Percentiles rank a stretch among this genome's conserved stretches.
phyloP scores from a whole-genome alignment of 2,797 vertebrate species.

The Poecilia wingei region DNA sequence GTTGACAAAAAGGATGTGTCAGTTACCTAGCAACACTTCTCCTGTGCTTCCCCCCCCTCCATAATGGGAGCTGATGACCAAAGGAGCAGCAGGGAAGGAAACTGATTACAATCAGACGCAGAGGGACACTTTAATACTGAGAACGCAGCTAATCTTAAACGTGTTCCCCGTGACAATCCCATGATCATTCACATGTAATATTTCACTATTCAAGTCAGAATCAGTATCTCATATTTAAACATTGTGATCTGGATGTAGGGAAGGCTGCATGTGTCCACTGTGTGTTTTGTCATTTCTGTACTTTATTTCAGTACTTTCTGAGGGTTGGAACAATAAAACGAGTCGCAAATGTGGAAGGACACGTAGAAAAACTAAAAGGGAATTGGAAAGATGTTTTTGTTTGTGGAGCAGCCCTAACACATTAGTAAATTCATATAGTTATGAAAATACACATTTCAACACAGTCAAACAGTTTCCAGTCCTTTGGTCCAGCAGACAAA shows the following conservation, averaged over 20 bases:
- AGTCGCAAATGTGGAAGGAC: not conserved
- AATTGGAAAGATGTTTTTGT: not conserved
- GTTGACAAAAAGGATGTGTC: constrained; percentile 47
- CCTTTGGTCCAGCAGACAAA: not conserved
- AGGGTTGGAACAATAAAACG: not conserved
- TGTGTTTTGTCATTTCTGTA: not conserved
- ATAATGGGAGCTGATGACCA: constrained; percentile 55
- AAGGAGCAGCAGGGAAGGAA: constrained; percentile 36
- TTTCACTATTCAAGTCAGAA: not conserved
- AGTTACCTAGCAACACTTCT: constrained; percentile 74
- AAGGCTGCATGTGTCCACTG: not conserved
- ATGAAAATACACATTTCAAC: not conserved
- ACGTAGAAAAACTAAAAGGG: not conserved
- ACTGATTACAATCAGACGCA: constrained; percentile 49
- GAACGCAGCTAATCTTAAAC: constrained; percentile 22
- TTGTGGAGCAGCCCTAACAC: not conserved
- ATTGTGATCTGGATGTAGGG: not conserved
- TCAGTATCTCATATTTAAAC: not conserved
- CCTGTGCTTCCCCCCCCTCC: constrained; percentile 29
- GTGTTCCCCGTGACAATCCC: constrained; percentile 2
- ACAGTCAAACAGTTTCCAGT: not conserved
- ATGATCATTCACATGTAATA: not conserved
- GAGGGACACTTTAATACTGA: constrained; percentile 19
- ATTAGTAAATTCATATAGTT: not conserved
- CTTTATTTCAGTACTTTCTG: not conserved